These are phyloP conservation scores for Mnemiopsis leidyi DNA, from an alignment of 37 sponge, comb jelly and placozoan species.

Conservation along the genomic window DNA sequence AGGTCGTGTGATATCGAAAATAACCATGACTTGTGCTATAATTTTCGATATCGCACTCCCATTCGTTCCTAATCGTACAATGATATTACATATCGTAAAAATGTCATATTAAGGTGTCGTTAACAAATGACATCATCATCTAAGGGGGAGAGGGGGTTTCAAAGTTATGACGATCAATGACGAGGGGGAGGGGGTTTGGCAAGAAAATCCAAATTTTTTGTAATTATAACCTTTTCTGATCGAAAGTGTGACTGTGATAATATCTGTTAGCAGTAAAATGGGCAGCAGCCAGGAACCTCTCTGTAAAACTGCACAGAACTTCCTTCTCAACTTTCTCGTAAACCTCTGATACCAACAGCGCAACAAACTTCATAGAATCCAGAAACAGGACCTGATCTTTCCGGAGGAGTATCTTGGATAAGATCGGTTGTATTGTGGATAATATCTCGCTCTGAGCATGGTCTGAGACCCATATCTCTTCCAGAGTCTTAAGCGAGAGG, in stretches of 20 bases:
- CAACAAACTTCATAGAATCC: slow-evolving; percentile 26
- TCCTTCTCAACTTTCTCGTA: not conserved
- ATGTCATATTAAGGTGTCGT: no score
- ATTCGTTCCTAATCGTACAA: no score
- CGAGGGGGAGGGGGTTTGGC: no score
- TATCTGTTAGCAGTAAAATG: not conserved
- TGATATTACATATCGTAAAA: no score
- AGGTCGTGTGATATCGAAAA: no score
- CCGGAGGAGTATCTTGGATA: not conserved
- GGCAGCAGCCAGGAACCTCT: not conserved
- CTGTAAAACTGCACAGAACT: not conserved
- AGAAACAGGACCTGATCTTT: not conserved
- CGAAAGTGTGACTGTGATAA: slow-evolving; percentile 6
- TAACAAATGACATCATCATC: no score
- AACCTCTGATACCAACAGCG: not conserved
- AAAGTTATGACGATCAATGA: no score
- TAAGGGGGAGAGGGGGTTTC: no score
- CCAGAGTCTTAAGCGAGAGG: slow-evolving; percentile 5
- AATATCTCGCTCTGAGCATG: not conserved
- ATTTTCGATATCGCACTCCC: no score
- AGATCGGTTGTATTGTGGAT: not conserved
- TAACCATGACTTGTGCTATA: no score
- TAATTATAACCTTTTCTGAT: slow-evolving; percentile 7
- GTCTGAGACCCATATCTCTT: not conserved
- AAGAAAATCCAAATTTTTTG: no score